Evolutionary conservation across 2,888 invertebrate genomes (phyloP), one percentile per base, ranked within the genome.

Genomic region (Cheilosia grossa): DNA sequence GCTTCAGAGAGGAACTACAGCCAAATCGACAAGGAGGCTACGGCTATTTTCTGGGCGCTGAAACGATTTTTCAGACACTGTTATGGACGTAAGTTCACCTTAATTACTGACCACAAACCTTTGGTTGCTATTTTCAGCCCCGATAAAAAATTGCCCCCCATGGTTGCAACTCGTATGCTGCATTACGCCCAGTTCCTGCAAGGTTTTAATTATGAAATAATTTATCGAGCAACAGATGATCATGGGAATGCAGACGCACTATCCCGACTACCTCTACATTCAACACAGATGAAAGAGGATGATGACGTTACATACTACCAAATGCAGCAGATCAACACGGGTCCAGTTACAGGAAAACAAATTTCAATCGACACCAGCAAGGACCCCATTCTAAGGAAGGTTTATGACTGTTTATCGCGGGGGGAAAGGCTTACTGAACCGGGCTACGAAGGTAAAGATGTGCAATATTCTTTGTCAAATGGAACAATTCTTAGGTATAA

Each of bases 11-110:
- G 7, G n/a, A 87, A 67, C 40, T 80, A 73, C 27, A 67, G 63
- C 4, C 72, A 75, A 33, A 87, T 80, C 6, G 75, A 80, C n/a
- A 87, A 80, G 15, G 87, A 87, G 17, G 87, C 69, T 0, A 78
- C 82, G 1, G 54, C 67, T 2, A 75, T 79, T 4, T 69, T 82
- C 9, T 86, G 82, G 82, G 77, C 59, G 10, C 9, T 73, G 1
- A 63, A 64, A 42, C 64, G 70, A 0, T 82, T 70, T 64, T 77
- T 67, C 17, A n/a, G 42, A n/a, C 75, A 74, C 21, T 75, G 79
- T 37, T 83, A 79, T 19, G 79, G 73, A 10, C 69, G 75, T 59
- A 66, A 67, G 47, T 74, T 85, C 5, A 72, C 53, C 5, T 30
- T 72, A 4, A 53, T 72, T 1, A 77, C 77, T n/a, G 82, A 77